Percentiles rank a stretch among this genome's conserved stretches.
Evolutionary conservation across 2,888 invertebrate genomes (phyloP).

Genomic region (Drosophila crucigera): DNA sequence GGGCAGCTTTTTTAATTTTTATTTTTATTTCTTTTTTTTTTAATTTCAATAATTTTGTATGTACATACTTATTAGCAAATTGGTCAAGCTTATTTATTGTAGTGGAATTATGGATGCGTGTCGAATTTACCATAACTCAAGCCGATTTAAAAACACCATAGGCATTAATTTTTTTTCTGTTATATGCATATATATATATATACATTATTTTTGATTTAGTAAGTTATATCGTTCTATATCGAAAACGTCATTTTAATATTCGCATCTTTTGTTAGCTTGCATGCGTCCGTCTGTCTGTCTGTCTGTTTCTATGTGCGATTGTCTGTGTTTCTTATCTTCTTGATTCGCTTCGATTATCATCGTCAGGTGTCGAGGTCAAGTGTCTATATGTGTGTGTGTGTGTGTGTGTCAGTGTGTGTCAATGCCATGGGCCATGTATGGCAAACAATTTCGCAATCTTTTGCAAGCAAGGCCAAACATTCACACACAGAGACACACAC

Average conservation of each 20-base stretch:
- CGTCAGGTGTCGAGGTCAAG: slow-evolving; percentile 37
- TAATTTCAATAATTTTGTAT: neutral
- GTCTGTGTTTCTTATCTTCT: slow-evolving; percentile 9
- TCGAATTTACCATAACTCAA: neutral
- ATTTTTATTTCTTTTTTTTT: neutral
- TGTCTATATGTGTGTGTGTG: slow-evolving; percentile 10
- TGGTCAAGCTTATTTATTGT: slow-evolving; percentile 35
- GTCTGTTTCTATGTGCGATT: neutral
- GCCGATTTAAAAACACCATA: neutral
- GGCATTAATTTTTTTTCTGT: neutral
- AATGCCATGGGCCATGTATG: slow-evolving; percentile 26
- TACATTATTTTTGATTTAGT: neutral
- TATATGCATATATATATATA: neutral
- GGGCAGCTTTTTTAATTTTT: neutral
- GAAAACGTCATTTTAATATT: neutral
- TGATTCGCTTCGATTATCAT: slow-evolving; percentile 3
- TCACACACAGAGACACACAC: slow-evolving; percentile 5
- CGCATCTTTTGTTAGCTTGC: neutral
- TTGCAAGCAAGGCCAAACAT: slow-evolving; percentile 17
- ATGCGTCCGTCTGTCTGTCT: neutral
- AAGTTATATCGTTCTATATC: neutral
- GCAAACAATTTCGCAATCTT: slow-evolving; percentile 27
- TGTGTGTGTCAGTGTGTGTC: slow-evolving; percentile 27
- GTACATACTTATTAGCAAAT: slow-evolving; percentile 15
- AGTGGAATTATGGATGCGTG: neutral